Percentiles rank a stretch among this genome's conserved stretches.
These are phyloP conservation scores for Turritopsis rubra DNA, from an alignment of 30 jellyfish, hydroid and myxozoan genomes.

Conservation along the genomic window DNA sequence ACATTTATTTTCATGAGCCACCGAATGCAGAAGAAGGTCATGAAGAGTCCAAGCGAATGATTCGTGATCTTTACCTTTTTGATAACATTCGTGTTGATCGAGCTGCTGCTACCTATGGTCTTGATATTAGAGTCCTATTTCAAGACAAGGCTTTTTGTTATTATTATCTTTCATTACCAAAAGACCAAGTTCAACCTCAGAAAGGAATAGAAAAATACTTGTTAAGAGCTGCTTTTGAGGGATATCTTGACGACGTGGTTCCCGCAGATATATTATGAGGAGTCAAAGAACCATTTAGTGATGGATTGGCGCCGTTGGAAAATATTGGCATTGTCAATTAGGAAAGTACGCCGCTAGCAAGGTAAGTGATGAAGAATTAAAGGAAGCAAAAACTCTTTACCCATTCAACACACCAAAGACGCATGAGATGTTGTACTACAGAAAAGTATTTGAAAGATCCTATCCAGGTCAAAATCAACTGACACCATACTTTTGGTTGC, in stretches of 20 bases:
- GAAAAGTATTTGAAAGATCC: slow-evolving; percentile 50
- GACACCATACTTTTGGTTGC: slow-evolving; percentile 83
- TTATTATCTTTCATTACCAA: slow-evolving; percentile 62
- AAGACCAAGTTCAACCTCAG: slow-evolving; percentile 68
- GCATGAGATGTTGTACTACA: slow-evolving; percentile 59
- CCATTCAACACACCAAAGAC: slow-evolving; percentile 69
- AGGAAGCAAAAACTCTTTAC: slow-evolving; percentile 17
- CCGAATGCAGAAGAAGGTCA: slow-evolving; percentile 83
- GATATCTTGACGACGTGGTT: slow-evolving; percentile 41
- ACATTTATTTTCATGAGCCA: slow-evolving; percentile 83
- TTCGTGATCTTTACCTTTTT: slow-evolving; percentile 57
- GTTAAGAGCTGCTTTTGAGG: slow-evolving; percentile 84
- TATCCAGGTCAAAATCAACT: slow-evolving; percentile 58
- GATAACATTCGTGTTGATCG: slow-evolving; percentile 85
- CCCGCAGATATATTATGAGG: slow-evolving; percentile 94
- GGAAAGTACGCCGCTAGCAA: slow-evolving; percentile 31
- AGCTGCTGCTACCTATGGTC: slow-evolving; percentile 85
- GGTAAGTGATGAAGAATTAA: slow-evolving; percentile 21
- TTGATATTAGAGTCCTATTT: slow-evolving; percentile 90
- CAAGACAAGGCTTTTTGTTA: slow-evolving; percentile 77
- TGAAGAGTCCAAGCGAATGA: slow-evolving; percentile 75
- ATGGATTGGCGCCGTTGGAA: slow-evolving; percentile 67
- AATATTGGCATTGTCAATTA: slow-evolving; percentile 65
- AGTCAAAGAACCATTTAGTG: slow-evolving; percentile 92
- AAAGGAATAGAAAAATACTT: slow-evolving; percentile 80